These are phyloP conservation scores for Rhynchophorus ferrugineus DNA, from an alignment of 1,140 invertebrate species.

Conservation along the genomic window DNA sequence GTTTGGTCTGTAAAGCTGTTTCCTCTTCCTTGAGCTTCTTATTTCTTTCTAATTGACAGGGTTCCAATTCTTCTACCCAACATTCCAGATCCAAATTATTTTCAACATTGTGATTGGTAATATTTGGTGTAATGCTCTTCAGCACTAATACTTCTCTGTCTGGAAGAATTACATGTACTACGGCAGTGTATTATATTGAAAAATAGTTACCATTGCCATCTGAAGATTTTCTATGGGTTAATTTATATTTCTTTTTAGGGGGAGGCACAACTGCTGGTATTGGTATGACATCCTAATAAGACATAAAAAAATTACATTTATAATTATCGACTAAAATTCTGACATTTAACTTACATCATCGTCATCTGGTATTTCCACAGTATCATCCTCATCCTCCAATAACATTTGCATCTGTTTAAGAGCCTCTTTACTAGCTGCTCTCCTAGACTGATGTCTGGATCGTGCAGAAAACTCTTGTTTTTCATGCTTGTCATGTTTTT, in stretches of 20 bases:
- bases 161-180: constrained; percentile 19
- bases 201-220: constrained; percentile 35
- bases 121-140: constrained; percentile 27
- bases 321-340: background rate
- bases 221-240: constrained; percentile 35
- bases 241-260: constrained; percentile 37
- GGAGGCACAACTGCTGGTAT: constrained; percentile 18
- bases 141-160: constrained; percentile 36
- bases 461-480: constrained; percentile 3
- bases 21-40: constrained; percentile 24
- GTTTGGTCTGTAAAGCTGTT: constrained; percentile 20
- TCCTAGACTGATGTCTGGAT: constrained; percentile 27
- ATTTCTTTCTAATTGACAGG: constrained; percentile 23
- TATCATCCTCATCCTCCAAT: constrained; percentile 31
- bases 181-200: no score
- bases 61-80: constrained; percentile 30
- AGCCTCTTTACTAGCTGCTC: constrained; percentile 37
- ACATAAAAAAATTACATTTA: background rate
- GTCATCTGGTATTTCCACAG: constrained; percentile 32
- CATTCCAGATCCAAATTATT: constrained; percentile 32
- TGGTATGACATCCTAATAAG: constrained; percentile 15
- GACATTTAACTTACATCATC: constrained; percentile 28
- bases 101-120: constrained; percentile 25
- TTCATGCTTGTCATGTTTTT: no score
- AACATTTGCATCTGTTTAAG: constrained; percentile 36